Evolutionary conservation across 1,140 invertebrate species (phyloP), one percentile per base, ranked within the genome.

Genomic region (Ceratina australensis): DNA sequence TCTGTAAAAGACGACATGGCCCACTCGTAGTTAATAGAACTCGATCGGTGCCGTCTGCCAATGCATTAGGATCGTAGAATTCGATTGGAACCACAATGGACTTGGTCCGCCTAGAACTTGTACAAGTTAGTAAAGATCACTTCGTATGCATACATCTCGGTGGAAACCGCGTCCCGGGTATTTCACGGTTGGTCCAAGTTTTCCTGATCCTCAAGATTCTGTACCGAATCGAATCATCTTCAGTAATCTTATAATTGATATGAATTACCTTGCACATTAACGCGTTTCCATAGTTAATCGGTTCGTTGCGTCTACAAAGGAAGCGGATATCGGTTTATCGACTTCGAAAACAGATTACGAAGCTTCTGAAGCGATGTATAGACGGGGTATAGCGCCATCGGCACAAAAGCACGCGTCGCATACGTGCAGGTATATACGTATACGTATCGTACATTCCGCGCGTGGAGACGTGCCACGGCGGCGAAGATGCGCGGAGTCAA

Each of bases 401-500:
- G 3, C 3, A 18, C 49, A 56, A 56, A 69, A 18, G 60, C 24
- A 15, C n/a, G 24, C 59, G 15, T 64, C 20, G 24, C 50, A 4
- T 52, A 50, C 16, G 50, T 18, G 18, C 49, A 49, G n/a, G 47
- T 26, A 67, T 42, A 75, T 13, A 54, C 49, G 10, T 42, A 10
- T 10, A 42, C 33, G 33, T 42, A 42, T 42, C 33, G 33, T 42
- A 10, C 33, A 42, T 42, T 42, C 33, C 50, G 18, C 57, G 15
- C 24, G 26, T 13, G 42, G 13, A 64, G 28, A 61, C 16, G 1
- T 7, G 42, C 33, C 10, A 52, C 49, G 52, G 72, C 52, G 18
- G 24, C 20, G 13, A 1, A 57, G 33, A 22, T 18, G 66, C 33
- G 49, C 24, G 26, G 60, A 83, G 74, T 85, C 78, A 60, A 61